A percentile compares a stretch with the other conserved stretches of the same genome.
phyloP scores from a whole-genome alignment of 2,113 vertebrate genomes.

The Peromyscus californicus region DNA sequence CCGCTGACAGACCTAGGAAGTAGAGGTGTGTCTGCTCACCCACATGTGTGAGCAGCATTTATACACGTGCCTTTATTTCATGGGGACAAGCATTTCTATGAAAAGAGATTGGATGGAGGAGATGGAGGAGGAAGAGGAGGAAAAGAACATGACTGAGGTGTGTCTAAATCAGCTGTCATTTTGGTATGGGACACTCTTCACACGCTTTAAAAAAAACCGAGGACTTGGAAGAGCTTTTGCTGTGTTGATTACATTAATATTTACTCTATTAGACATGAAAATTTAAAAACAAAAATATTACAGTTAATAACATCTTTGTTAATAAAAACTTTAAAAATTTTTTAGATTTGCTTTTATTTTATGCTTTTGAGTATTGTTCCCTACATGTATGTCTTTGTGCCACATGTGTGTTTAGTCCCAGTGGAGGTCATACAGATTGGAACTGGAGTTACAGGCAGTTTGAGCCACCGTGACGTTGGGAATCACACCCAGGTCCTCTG shows the following conservation, averaged over 20 bases:
- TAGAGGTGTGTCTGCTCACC: not conserved
- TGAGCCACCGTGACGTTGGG: no score
- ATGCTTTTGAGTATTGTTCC: not conserved
- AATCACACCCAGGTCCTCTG: not conserved
- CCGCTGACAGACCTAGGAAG: not conserved
- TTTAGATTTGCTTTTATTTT: not conserved
- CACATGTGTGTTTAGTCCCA: not conserved
- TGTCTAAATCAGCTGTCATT: not conserved
- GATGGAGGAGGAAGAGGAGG: not conserved
- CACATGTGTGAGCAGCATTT: not conserved
- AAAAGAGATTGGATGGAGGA: not conserved
- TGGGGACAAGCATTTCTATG: not conserved
- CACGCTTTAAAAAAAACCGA: not conserved
- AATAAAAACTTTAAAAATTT: not conserved
- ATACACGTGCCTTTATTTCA: not conserved
- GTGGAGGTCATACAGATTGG: not conserved
- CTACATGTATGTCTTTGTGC: not conserved
- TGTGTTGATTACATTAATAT: not conserved
- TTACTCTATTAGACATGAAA: not conserved
- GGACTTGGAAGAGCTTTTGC: not conserved
- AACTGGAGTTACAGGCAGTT: no score
- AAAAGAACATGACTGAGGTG: not conserved
- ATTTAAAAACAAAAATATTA: not conserved
- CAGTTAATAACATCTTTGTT: not conserved
- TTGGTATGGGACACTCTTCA: not conserved